These are phyloP conservation scores for Saccostrea cuccullata DNA, from an alignment of 1,140 invertebrate genomes.

Conservation along the genomic window DNA sequence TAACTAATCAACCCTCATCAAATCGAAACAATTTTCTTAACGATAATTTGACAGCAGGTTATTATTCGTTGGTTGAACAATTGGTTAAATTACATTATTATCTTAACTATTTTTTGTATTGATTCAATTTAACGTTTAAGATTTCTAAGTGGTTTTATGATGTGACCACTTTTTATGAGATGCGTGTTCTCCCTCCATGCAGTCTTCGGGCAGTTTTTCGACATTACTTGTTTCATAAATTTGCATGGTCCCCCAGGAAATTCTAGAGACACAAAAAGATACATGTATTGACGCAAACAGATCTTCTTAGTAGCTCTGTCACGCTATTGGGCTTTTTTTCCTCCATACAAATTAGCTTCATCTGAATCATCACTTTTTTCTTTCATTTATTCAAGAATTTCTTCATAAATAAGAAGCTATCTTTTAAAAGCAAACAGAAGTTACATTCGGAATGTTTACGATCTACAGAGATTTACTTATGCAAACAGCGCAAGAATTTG, in stretches of 20 bases:
- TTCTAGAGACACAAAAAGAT: background rate
- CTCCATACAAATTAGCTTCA: background rate
- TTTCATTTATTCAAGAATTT: background rate
- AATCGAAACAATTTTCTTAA: background rate
- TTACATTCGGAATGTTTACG: background rate
- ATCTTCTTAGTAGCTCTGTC: background rate
- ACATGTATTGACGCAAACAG: background rate
- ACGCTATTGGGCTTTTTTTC: background rate
- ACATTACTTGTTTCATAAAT: conserved; percentile 13
- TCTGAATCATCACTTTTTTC: background rate
- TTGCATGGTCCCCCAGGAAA: conserved; percentile 21
- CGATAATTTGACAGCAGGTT: background rate
- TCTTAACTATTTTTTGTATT: background rate
- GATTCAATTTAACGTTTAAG: background rate
- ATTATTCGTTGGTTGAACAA: background rate
- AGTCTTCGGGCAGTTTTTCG: background rate
- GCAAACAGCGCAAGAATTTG: background rate
- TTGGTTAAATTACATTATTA: background rate
- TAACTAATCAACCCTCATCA: background rate
- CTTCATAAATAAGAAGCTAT: background rate
- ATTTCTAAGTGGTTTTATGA: background rate
- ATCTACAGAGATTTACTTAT: conserved; percentile 2
- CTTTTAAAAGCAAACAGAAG: background rate
- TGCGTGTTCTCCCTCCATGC: background rate
- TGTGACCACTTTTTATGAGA: background rate